Evolutionary conservation across 2,888 invertebrate species (phyloP).

Genomic region (Nowickia ferox): DNA sequence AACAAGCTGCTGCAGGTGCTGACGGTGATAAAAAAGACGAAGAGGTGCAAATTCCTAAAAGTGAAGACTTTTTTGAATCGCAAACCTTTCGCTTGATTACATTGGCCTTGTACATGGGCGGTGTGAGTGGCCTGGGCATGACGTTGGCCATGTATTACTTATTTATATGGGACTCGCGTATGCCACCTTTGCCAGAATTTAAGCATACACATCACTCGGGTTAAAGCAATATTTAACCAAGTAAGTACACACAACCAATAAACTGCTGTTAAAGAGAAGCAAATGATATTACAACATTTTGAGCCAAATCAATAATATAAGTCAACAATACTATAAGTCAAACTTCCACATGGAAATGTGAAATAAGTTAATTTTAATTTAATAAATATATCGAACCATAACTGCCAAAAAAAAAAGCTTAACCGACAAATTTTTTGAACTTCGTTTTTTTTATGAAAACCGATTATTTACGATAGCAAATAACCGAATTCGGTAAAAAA

Average conservation of each 20-base stretch:
- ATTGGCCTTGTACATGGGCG: conserved; percentile 79
- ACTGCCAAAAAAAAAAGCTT: too few species aligned
- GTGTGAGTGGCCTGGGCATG: conserved; percentile 81
- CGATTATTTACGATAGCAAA: too few species aligned
- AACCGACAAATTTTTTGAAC: too few species aligned
- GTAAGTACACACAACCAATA: conserved; percentile 10
- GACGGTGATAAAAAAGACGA: conserved; percentile 76
- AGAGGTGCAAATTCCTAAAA: conserved; percentile 77
- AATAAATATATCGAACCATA: too few species aligned
- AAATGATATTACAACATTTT: background rate
- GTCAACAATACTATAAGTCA: too few species aligned
- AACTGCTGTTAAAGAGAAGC: background rate
- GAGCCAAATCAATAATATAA: too few species aligned
- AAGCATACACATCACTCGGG: conserved; percentile 81
- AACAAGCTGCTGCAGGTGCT: conserved; percentile 70
- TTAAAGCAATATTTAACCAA: conserved; percentile 71
- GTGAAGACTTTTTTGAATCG: conserved; percentile 79
- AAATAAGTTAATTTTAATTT: too few species aligned
- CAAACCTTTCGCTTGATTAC: conserved; percentile 80
- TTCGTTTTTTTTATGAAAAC: too few species aligned
- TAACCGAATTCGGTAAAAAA: too few species aligned
- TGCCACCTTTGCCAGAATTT: conserved; percentile 81
- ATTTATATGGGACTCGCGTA: conserved; percentile 82
- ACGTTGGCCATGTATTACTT: conserved; percentile 81
- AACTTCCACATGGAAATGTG: too few species aligned